Conservation (phyloP, 2,113 vertebrate genomes). For the Brienomyrus longianalis region DNA sequence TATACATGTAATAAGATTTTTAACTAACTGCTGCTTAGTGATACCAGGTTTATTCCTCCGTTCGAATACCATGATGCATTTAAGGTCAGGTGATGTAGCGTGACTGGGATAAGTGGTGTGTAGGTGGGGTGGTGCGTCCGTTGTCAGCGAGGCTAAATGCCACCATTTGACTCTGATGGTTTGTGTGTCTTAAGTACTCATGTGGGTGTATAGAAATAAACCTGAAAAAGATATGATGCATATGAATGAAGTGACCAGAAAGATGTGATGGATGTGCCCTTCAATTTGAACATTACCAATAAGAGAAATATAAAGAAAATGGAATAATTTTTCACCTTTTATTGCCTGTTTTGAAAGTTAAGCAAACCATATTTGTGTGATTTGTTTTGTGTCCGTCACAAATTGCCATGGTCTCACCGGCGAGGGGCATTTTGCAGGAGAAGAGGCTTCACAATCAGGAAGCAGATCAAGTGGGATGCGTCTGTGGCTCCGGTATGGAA, state of each 20-base stretch:
- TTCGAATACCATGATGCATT: background rate
- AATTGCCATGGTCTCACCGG: background rate
- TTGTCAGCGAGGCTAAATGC: background rate
- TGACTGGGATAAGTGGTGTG: background rate
- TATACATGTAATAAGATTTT: background rate
- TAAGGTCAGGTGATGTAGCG: background rate
- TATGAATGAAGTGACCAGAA: background rate
- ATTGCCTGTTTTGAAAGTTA: background rate
- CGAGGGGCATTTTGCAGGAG: background rate
- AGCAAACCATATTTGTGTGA: background rate
- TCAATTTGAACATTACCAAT: background rate
- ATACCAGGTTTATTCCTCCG: background rate
- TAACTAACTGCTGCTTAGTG: background rate
- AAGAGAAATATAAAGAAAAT: background rate
- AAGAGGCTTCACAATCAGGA: background rate
- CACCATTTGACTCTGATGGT: background rate
- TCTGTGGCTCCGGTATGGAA: background rate
- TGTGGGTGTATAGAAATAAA: background rate
- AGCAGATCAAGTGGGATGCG: background rate
- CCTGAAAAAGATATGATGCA: background rate
- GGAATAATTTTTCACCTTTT: background rate
- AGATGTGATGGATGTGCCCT: background rate
- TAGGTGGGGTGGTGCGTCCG: background rate
- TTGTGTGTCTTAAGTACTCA: background rate
- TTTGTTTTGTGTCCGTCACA: background rate